Conservation (phyloP, 1,140 invertebrate genomes). For the Seison nebaliae region DNA sequence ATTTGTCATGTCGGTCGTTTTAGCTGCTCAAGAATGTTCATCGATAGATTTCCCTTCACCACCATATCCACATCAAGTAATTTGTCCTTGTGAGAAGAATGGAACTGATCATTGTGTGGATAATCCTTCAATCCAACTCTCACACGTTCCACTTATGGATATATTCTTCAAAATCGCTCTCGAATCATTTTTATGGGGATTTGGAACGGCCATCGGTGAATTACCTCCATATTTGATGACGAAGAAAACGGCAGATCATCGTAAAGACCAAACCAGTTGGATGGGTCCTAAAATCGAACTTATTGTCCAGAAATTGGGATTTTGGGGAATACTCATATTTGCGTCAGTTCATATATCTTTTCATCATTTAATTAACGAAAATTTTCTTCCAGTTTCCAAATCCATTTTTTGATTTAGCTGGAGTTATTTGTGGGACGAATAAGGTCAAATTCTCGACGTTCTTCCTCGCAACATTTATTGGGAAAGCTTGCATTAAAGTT, state of each 20-base stretch:
- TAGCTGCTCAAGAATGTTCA: constrained; percentile 88
- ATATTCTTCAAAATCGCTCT: constrained; percentile 86
- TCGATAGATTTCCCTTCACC: constrained; percentile 65
- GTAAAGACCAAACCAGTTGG: no score
- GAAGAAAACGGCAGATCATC: constrained; percentile 51
- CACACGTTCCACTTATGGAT: constrained; percentile 41
- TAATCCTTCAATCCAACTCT: constrained; percentile 2
- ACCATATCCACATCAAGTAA: constrained; percentile 35
- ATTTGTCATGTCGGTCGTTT: constrained; percentile 50
- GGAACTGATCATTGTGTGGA: neutral
- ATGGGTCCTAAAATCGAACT: constrained; percentile 62
- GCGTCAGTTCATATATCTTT: constrained; percentile 46
- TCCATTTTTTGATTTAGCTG: constrained; percentile 88
- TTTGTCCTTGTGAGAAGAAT: constrained; percentile 8
- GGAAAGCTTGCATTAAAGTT: constrained; percentile 95
- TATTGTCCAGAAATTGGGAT: constrained; percentile 73
- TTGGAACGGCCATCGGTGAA: constrained; percentile 83
- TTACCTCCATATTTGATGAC: constrained; percentile 91
- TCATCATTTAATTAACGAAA: constrained; percentile 11
- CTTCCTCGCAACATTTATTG: constrained; percentile 89
- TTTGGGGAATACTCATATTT: constrained; percentile 82
- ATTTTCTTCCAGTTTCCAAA: constrained; percentile 86
- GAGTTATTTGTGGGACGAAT: constrained; percentile 92
- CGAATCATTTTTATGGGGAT: constrained; percentile 85
- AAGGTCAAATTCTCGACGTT: constrained; percentile 98